Evolutionary conservation across 2,888 invertebrate genomes (phyloP), one percentile per base, ranked within the genome.

Genomic region (Chrysodeixis includens): DNA sequence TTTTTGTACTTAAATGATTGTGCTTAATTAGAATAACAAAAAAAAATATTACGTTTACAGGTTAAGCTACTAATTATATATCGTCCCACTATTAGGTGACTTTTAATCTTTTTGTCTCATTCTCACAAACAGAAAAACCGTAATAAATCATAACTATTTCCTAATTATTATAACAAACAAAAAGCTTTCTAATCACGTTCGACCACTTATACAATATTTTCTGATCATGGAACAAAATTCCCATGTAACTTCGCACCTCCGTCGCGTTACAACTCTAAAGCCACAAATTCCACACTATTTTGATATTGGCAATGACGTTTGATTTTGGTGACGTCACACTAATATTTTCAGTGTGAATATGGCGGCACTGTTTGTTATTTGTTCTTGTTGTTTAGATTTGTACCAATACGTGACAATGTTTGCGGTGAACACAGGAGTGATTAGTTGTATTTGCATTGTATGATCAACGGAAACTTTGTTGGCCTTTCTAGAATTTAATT

Each of bases 271-370:
- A 22, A 60, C n/a, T 14, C 20, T 16, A 63, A 56, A 10, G 60
- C 12, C 18, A 16, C 53, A 56, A 62, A 64, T 59, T 32, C 5
- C 40, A 49, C 32, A 65, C 56, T 62, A 74, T 69, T 73, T 69
- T 70, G 61, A 62, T 40, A 35, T 61, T 5, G 0, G 9, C 57
- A n/a, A 40, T 73, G 30, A 46, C 51, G 35, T 75, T 64, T 62
- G 49, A 74, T 65, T 59, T 70, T 59, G 6, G 14, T 62, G 56
- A 59, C 56, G 26, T 59, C n/a, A 56, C 35, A 10, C 9, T 52
- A 7, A 40, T 14, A 20, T 58, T 22, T 32, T 30, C 8, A n/a
- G 49, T 40, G 32, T 30, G 20, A 35, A 12, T 0, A 32, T 44
- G 16, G 2, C 14, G 22, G 22, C 22, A 52, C 14, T 26, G 52